Evolutionary conservation across 2,797 vertebrate species (phyloP), one percentile per base, ranked within the genome.

Genomic region (Rhabdomys pumilio): DNA sequence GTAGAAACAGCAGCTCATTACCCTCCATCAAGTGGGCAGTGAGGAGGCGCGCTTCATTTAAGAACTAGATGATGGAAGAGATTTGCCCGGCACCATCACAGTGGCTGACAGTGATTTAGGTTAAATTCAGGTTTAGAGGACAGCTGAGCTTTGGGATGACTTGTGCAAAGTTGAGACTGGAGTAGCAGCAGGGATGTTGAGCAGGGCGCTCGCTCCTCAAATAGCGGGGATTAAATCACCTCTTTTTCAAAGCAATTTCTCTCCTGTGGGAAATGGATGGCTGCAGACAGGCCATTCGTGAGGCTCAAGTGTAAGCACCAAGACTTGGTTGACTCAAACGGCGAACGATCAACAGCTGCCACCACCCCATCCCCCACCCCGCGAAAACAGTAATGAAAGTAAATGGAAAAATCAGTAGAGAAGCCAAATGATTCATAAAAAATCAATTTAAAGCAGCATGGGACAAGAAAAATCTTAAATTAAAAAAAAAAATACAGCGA

Each of bases 381-480:
- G 88, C 8, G 69, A 72, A 86, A 90, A 12, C 59, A 82, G 81
- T 76, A 69, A 90, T 93, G 92, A 98, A 97, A 95, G 84, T 93
- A 97, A 96, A 95, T 85, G 96, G 94, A 90, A 91, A 91, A 97
- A 95, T 97, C 85, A 41, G 94, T 96, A 91, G 63, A 97, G 5
- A 87, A 86, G 92, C 93, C 95, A 97, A 98, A 96, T 90, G 97
- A 89, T 65, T 97, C 93, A 93, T 97, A 98, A 96, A 98, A 98
- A 97, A 98, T 98, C 97, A 57, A 97, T 98, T 97, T 97, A 97
- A 98, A 98, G 93, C 96, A 97, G 95, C 65, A 77, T 65, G 75
- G 98, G 76, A 97, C 93, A 94, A 98, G 93, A 86, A 96, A 92
- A 97, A 97, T 61, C 85, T 98, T 96, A 95, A 96, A 34, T 97